These are phyloP conservation scores for Poeciliopsis gracilis DNA, from an alignment of 2,797 vertebrate species.

Conservation along the genomic window DNA sequence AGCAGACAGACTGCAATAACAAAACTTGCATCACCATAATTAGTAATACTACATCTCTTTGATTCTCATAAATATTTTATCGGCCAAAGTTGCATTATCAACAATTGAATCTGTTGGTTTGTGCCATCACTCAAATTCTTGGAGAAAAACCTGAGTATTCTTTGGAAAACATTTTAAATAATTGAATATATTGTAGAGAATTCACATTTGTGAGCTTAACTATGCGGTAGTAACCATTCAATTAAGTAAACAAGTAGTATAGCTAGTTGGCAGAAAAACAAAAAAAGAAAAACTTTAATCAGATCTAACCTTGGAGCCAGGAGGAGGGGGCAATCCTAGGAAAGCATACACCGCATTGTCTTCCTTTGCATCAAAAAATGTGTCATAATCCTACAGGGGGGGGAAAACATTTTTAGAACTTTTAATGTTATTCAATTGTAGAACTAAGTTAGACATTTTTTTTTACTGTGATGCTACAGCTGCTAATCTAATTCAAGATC, in stretches of 20 bases:
- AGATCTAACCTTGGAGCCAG: slow-evolving; percentile 89
- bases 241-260: background rate
- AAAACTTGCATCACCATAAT: background rate
- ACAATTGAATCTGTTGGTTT: background rate
- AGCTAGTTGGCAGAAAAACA: background rate
- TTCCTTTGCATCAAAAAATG: slow-evolving; percentile 98
- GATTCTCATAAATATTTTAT: background rate
- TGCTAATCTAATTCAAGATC: background rate
- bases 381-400: slow-evolving; percentile 91
- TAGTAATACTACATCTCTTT: background rate
- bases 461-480: background rate
- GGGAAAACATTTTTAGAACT: background rate
- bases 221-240: background rate
- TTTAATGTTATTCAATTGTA: background rate
- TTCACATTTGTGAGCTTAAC: background rate
- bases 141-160: background rate
- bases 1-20: background rate
- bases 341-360: slow-evolving; percentile 93
- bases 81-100: background rate
- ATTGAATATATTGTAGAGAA: background rate
- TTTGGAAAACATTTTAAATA: background rate
- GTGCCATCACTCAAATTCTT: background rate
- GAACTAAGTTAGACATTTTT: background rate
- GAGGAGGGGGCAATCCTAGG: slow-evolving; percentile 91
- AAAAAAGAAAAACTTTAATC: slow-evolving; percentile 3